Conservation (phyloP, 2,113 vertebrate species). For the Mionectes macconnelli region DNA sequence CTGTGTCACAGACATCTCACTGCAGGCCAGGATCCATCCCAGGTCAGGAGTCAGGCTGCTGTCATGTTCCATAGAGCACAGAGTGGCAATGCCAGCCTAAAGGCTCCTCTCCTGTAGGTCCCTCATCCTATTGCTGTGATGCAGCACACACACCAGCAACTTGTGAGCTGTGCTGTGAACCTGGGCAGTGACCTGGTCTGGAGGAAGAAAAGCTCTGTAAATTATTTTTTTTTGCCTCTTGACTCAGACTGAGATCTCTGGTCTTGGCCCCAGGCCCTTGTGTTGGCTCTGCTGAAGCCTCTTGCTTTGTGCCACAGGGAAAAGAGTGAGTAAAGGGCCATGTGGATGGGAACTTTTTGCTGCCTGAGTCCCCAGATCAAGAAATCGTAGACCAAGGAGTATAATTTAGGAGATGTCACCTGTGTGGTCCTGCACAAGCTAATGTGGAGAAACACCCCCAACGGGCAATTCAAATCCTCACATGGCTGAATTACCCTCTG, state of each 20-base stretch:
- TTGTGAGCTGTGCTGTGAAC: background rate
- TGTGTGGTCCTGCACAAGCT: background rate
- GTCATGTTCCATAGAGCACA: accelerated
- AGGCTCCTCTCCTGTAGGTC: background rate
- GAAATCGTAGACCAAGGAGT: background rate
- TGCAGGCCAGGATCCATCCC: background rate
- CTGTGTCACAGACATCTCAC: background rate
- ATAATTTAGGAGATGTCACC: background rate
- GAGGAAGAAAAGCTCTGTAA: background rate
- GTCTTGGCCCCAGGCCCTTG: background rate
- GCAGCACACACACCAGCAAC: background rate
- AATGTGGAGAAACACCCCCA: background rate
- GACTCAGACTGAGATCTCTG: background rate
- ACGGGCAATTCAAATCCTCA: background rate
- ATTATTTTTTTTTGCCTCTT: background rate
- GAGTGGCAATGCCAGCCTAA: background rate
- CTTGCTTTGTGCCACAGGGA: background rate
- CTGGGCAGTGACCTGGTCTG: background rate
- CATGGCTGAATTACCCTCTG: background rate
- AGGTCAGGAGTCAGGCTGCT: background rate
- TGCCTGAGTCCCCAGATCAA: background rate
- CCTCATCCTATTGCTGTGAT: background rate
- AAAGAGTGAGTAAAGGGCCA: background rate
- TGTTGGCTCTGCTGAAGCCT: background rate
- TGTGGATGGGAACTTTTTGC: background rate